Conservation (phyloP, 2,888 invertebrate genomes). For the Eupithecia insigniata region DNA sequence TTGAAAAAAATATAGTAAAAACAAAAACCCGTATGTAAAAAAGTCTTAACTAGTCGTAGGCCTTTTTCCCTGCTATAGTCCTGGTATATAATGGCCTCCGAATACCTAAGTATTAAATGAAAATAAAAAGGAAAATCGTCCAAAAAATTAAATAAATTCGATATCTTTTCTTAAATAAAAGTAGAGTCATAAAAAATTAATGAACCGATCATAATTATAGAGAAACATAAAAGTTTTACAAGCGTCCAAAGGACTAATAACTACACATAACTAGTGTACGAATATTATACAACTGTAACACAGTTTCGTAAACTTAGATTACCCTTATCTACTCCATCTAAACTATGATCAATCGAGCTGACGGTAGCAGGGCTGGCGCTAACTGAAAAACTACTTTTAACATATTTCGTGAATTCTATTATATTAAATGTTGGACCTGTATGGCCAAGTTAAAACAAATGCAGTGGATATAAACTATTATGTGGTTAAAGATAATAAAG, state of each 20-base stretch:
- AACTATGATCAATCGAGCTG: conserved; percentile 63
- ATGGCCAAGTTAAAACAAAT: too few relatives aligned
- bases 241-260: conserved; percentile 39
- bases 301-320: conserved; percentile 55
- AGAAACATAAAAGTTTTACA: conserved; percentile 28
- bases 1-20: too few relatives aligned
- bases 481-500: too few relatives aligned
- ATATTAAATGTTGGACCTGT: too few relatives aligned
- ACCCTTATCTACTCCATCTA: conserved; percentile 56
- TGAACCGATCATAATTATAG: background rate
- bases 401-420: too few relatives aligned
- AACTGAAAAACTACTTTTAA: background rate
- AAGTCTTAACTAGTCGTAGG: too few relatives aligned
- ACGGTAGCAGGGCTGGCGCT: conserved; percentile 35
- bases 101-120: too few relatives aligned
- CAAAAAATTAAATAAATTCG: background rate
- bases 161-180: background rate
- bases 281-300: conserved; percentile 38
- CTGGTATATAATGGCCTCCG: too few relatives aligned
- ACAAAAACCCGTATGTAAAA: too few relatives aligned
- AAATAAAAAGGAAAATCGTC: too few relatives aligned
- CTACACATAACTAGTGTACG: conserved; percentile 38
- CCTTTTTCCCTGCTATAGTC: too few relatives aligned
- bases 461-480: too few relatives aligned
- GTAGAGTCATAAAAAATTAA: background rate